Evolutionary conservation across 1,140 invertebrate species (phyloP), one percentile per base, ranked within the genome.

Genomic region (Eulimnadia texana): DNA sequence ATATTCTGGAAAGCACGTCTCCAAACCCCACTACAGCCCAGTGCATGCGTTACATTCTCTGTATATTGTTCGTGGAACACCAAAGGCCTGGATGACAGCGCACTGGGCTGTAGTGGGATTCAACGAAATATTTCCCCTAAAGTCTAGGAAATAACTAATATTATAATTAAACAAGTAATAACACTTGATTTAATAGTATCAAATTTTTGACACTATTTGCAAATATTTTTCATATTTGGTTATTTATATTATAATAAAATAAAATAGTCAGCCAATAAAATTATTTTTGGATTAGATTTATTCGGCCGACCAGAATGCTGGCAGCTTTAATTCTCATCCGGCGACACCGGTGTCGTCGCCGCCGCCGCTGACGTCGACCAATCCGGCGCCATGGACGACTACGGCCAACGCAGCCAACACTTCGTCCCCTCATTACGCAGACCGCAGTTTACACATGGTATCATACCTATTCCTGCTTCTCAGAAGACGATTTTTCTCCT

Each of bases 271-370:
- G 19, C 22, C 2, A 29, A 47, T 58, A 22, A 10, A 0, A 29
- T 28, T 67, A 66, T 59, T 66, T 64, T 66, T 62, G 67, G 69
- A 74, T 11, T 75, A 90, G 87, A 90, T 91, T 72, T 91, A 90
- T 76, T 83, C 86, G 58, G 80, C 84, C 66, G 88, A 92, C 73
- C 89, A 92, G 75, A 88, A 88, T 78, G 83, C 85, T 71, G 90
- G 86, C 73, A 93, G 89, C 79, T 94, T 91, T 77, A 88, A 88
- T 74, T 90, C 88, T 70, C 93, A 92, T 71, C 90, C 90, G 66
- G 72, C 75, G 55, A 76, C 77, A 22, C 76, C 77, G 28, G 76
- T 77, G 23, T 76, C 74, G 23, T 77, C 76, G 33, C 74, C 74
- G 25, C 71, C 73, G 16, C 74, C 74, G n/a, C 84, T 85, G 66